These are phyloP conservation scores for Euborellia annulipes DNA, from an alignment of 1,140 invertebrate species.

Conservation along the genomic window DNA sequence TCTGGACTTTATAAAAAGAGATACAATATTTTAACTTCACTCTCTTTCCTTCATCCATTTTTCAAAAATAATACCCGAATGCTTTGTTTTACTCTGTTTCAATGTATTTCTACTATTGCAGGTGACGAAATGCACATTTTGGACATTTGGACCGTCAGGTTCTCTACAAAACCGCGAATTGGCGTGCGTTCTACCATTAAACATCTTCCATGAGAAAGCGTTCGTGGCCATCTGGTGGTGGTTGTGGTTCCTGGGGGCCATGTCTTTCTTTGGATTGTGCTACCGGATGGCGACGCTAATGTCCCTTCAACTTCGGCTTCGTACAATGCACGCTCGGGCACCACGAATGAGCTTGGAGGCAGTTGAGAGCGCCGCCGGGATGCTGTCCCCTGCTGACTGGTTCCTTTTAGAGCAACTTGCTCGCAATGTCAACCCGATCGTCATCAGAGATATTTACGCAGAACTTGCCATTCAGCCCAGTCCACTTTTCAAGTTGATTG, in stretches of 20 bases:
- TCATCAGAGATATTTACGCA: constrained; percentile 10
- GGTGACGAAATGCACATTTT: constrained; percentile 26
- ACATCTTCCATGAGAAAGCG: constrained; percentile 68
- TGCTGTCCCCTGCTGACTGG: constrained; percentile 46
- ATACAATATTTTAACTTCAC: too few species aligned
- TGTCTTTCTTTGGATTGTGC: constrained; percentile 44
- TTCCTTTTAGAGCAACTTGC: constrained; percentile 47
- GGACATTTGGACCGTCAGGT: constrained; percentile 44
- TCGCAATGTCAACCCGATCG: constrained; percentile 45
- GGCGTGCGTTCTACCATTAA: constrained; percentile 55
- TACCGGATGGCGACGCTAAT: constrained; percentile 31
- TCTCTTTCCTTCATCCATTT: too few species aligned
- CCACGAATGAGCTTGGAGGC: constrained; percentile 22
- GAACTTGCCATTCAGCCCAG: too few species aligned
- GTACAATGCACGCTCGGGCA: constrained; percentile 21
- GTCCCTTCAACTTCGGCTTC: constrained; percentile 11
- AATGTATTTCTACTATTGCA: too few species aligned
- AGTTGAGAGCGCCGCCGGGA: constrained; percentile 33
- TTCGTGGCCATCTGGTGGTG: constrained; percentile 67
- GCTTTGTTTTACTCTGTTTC: too few species aligned
- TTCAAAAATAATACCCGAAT: too few species aligned
- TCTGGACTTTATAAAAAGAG: too few species aligned
- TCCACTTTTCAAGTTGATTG: too few species aligned
- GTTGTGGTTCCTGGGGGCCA: constrained; percentile 47
- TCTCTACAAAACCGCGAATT: constrained; percentile 40